Conservation (phyloP, 2,113 vertebrate genomes). For the Cromileptes altivelis region DNA sequence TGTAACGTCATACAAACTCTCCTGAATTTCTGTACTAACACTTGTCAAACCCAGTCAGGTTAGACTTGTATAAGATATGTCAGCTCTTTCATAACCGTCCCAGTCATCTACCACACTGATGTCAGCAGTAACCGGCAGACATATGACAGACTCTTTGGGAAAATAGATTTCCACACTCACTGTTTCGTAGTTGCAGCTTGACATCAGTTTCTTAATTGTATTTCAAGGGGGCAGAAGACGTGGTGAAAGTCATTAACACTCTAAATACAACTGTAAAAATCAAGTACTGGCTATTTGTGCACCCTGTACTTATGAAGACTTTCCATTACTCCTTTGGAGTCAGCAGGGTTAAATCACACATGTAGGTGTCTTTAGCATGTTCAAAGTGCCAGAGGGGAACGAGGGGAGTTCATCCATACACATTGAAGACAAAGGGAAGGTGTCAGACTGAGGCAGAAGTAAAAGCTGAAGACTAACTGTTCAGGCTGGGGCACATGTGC, state of each 20-base stretch:
- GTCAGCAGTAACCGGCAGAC: neutral
- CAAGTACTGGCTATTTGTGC: neutral
- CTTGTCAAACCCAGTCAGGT: neutral
- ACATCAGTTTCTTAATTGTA: neutral
- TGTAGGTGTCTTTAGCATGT: neutral
- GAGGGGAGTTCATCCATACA: neutral
- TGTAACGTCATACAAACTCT: neutral
- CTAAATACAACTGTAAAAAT: neutral
- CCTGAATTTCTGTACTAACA: neutral
- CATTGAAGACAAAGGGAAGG: neutral
- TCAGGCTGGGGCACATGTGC: neutral
- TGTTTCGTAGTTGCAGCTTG: neutral
- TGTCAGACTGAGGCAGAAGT: neutral
- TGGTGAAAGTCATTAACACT: neutral
- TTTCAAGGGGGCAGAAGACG: neutral
- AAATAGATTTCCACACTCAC: neutral
- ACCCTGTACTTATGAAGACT: neutral
- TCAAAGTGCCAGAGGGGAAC: constrained; percentile 15
- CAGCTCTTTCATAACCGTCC: neutral
- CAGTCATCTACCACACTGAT: neutral
- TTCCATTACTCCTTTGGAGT: neutral
- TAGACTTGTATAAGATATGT: neutral
- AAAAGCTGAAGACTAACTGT: constrained; percentile 10
- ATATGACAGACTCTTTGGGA: neutral
- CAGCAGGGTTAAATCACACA: neutral